Conservation (phyloP, 1,140 invertebrate species). For the Neodiprion virginianus region DNA sequence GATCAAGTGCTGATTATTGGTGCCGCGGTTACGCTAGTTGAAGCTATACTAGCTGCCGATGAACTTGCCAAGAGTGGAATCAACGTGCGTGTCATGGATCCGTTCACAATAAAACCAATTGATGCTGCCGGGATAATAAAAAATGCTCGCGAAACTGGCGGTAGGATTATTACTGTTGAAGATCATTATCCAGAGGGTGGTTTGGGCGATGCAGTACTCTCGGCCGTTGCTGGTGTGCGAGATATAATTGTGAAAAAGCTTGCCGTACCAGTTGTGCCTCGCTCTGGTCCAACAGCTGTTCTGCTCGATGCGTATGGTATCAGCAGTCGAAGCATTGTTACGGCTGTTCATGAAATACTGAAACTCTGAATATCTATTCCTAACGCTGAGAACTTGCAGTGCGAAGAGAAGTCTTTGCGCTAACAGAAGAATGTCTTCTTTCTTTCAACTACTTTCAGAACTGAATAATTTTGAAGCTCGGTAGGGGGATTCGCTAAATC, state of each 20-base stretch:
- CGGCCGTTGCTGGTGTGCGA: slow-evolving; percentile 76
- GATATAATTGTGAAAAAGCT: slow-evolving; percentile 84
- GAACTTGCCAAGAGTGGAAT: slow-evolving; percentile 74
- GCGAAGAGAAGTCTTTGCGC: no score
- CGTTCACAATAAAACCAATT: slow-evolving; percentile 95
- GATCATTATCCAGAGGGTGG: slow-evolving; percentile 98
- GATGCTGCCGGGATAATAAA: slow-evolving; percentile 80
- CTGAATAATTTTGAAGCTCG: no score
- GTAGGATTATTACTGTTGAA: slow-evolving; percentile 90
- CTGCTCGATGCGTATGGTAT: slow-evolving; percentile 92
- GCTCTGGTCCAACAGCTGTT: slow-evolving; percentile 87
- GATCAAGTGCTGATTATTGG: slow-evolving; percentile 90
- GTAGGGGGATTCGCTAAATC: no score
- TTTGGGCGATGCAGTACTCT: slow-evolving; percentile 91
- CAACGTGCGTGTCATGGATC: slow-evolving; percentile 85
- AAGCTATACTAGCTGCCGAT: slow-evolving; percentile 87
- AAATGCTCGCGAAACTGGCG: slow-evolving; percentile 82
- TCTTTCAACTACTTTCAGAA: no score
- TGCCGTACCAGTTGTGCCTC: slow-evolving; percentile 85
- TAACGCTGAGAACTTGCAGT: not conserved
- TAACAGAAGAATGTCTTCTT: no score
- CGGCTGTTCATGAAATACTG: slow-evolving; percentile 71
- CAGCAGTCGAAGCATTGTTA: slow-evolving; percentile 79
- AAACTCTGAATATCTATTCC: slow-evolving; percentile 59
- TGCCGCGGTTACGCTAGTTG: slow-evolving; percentile 91